Percentiles rank a stretch among this genome's conserved stretches.
Conservation (phyloP, 2,888 invertebrate genomes). For the Eupithecia pulchellata region DNA sequence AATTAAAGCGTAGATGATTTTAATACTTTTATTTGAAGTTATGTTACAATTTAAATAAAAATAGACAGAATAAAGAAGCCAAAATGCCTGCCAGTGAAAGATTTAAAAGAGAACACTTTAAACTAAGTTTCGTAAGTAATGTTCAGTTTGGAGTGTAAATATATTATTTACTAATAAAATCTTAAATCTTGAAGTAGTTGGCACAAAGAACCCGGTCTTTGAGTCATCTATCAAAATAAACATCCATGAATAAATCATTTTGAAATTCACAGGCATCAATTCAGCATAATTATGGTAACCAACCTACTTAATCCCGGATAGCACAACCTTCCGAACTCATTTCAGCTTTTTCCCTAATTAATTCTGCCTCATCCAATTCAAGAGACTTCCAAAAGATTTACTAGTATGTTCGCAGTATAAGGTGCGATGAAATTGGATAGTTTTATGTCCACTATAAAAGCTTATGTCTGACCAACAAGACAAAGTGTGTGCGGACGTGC, state of each 20-base stretch:
- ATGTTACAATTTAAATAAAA: no score
- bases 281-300: constrained; percentile 7
- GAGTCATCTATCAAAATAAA: not conserved
- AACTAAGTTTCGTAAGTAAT: no score
- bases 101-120: no score
- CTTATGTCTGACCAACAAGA: constrained; percentile 3
- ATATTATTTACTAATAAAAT: no score
- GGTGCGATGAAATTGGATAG: constrained; percentile 10
- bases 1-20: no score
- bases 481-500: constrained; percentile 9
- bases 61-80: no score
- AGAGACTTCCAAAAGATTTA: not conserved
- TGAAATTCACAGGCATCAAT: constrained; percentile 4
- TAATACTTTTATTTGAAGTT: no score
- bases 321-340: not conserved
- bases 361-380: not conserved
- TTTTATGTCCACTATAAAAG: constrained; percentile 14
- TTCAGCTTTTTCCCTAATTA: not conserved
- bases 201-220: not conserved
- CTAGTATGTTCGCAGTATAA: not conserved
- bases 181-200: no score
- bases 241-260: not conserved
- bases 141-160: no score
- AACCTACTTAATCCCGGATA: not conserved
- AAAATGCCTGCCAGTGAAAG: no score